Evolutionary conservation across 1,140 invertebrate species (phyloP).

Genomic region (Drosophila varians): DNA sequence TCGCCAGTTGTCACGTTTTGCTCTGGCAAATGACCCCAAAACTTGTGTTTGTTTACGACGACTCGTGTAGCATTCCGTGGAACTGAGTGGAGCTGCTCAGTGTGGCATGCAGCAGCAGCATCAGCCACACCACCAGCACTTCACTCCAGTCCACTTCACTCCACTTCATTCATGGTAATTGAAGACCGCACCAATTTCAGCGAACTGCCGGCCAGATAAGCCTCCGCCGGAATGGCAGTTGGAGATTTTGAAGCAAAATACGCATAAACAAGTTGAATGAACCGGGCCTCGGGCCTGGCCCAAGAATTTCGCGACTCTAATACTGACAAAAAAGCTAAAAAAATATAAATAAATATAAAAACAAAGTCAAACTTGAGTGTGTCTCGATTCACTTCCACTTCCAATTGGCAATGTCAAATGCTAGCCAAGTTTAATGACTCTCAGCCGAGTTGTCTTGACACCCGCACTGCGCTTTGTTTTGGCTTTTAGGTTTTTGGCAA

Average conservation of each 20-base stretch:
- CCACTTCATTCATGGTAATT: constrained; percentile 56
- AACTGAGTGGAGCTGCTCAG: constrained; percentile 27
- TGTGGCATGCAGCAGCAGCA: constrained; percentile 19
- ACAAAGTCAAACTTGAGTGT: background rate
- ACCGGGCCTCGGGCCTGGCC: constrained; percentile 12
- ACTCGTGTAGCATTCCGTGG: constrained; percentile 53
- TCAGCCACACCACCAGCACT: background rate
- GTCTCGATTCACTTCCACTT: constrained; percentile 18
- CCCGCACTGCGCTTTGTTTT: constrained; percentile 50
- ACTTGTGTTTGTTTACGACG: constrained; percentile 36
- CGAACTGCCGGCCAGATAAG: constrained; percentile 37
- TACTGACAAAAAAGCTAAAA: constrained; percentile 6
- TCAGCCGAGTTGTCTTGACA: constrained; percentile 38
- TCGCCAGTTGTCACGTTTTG: constrained; percentile 51
- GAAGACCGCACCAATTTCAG: constrained; percentile 37
- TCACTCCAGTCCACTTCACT: constrained; percentile 14
- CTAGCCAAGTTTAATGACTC: constrained; percentile 61
- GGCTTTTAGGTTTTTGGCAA: constrained; percentile 2
- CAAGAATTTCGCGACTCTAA: constrained; percentile 18
- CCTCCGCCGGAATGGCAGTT: constrained; percentile 2
- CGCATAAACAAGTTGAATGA: constrained; percentile 61
- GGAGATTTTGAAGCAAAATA: constrained; percentile 22
- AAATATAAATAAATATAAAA: background rate
- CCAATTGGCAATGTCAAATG: constrained; percentile 61
- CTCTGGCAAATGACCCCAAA: constrained; percentile 53